Base-by-base conservation (phyloP, 2,797 vertebrate species). In the Glossophaga mutica region DNA sequence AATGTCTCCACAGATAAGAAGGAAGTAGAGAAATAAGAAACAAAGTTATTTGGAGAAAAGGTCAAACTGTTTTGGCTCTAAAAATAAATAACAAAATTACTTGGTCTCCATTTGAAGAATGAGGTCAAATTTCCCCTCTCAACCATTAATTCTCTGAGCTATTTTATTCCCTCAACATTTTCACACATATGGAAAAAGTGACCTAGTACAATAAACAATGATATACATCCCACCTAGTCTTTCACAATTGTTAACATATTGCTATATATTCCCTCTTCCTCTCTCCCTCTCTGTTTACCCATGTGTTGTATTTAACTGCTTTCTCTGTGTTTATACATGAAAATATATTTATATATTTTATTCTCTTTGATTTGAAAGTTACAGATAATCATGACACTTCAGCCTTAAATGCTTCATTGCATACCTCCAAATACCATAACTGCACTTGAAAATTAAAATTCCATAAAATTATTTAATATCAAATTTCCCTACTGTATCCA, bases 31-130 rank as follows among this genome's bases (percentile, higher is more conserved):
- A 57, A 95, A 86, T 46, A 92, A 87, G 59, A 74, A 71, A 62
- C 39, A 39, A 78, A 46, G 50, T 83, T 84, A 84, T 24, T 62
- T 90, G 48, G 42, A 88, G 37, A 84, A 74, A 94, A 87, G 44
- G 22, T 83, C 65, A 76, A 57, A 65, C 37, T 10, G 83, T 78
- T 65, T n/a, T 29, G 77, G 37, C n/a, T 87, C n/a, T 84, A 95
- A 92, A 94, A 92, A 73, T 93, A 92, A 86, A 74, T 73, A 57
- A 78, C 68, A 83, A 87, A 93, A 88, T 78, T 57, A 84, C 46
- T 76, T 88, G 39, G 15, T 78, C 29, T 82, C 39, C 18, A 22
- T 50, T 78, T 82, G 46, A 91, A 94, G 32, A 77, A 59, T 65
- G 37, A 85, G n/a, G 76, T 37, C 46, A 86, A 6, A 55, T 78